These are phyloP conservation scores for Schizopygopsis pylzovi DNA, from an alignment of 2,797 vertebrate genomes.

Conservation along the genomic window DNA sequence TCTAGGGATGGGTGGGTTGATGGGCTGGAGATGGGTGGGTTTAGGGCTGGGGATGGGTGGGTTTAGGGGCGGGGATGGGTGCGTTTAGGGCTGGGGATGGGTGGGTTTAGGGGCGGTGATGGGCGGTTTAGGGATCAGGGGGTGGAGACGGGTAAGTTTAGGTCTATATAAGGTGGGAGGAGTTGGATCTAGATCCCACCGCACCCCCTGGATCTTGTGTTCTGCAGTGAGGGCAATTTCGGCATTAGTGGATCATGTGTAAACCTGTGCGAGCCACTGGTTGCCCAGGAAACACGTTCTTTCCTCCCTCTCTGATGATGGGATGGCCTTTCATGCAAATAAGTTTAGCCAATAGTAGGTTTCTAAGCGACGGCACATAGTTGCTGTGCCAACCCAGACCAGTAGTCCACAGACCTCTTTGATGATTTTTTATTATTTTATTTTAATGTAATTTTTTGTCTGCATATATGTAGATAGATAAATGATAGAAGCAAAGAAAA, in stretches of 20 bases:
- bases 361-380: slow-evolving; percentile 64
- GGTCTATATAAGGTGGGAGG: no score
- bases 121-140: no score
- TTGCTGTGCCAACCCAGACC: slow-evolving; percentile 49
- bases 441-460: neutral
- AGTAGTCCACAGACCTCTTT: slow-evolving; percentile 48
- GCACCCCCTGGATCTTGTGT: no score
- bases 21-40: no score
- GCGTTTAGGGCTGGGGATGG: no score
- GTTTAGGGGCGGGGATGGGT: no score
- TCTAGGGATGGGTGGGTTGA: no score
- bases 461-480: neutral
- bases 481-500: neutral
- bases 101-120: no score
- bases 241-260: slow-evolving; percentile 70
- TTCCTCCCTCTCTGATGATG: slow-evolving; percentile 52
- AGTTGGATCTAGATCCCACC: no score
- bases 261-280: slow-evolving; percentile 65
- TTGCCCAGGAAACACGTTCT: slow-evolving; percentile 69
- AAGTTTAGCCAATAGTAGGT: slow-evolving; percentile 60
- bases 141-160: no score
- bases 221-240: no score
- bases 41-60: no score
- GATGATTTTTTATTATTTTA: slow-evolving; percentile 30
- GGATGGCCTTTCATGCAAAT: slow-evolving; percentile 65